Percentiles rank a stretch among this genome's conserved stretches.
phyloP scores from a whole-genome alignment of 2,797 vertebrate species.

The Menidia menidia region DNA sequence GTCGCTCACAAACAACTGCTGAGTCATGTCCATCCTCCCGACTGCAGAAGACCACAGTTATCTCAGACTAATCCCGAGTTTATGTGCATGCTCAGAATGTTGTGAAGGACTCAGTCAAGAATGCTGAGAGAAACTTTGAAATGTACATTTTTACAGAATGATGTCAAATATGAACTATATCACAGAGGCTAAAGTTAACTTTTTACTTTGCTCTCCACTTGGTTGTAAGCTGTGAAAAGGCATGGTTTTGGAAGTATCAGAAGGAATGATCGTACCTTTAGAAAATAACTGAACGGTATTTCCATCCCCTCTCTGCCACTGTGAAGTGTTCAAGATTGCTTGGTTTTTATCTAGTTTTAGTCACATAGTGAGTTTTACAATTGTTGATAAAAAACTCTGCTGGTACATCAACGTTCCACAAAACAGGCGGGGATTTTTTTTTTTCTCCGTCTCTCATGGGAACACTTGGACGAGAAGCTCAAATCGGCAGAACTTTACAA shows the following conservation, averaged over 20 bases:
- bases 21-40: constrained; percentile 39
- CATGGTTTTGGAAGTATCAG: constrained; percentile 39
- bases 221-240: not conserved
- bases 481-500: constrained; percentile 23
- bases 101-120: not conserved
- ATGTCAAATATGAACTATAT: too few relatives aligned
- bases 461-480: constrained; percentile 18
- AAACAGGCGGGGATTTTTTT: not conserved
- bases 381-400: not conserved
- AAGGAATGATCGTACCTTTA: constrained; percentile 19
- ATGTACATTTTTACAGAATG: not conserved
- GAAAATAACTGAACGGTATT: not conserved
- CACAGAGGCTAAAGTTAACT: too few relatives aligned
- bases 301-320: not conserved
- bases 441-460: constrained; percentile 4
- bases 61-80: constrained; percentile 7
- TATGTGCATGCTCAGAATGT: constrained; percentile 2
- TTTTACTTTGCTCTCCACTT: not conserved
- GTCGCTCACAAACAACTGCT: constrained; percentile 41
- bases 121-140: not conserved
- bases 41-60: constrained; percentile 23
- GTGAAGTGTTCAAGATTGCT: constrained; percentile 10
- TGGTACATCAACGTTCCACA: not conserved
- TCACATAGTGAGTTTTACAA: not conserved
- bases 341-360: constrained; percentile 15